A percentile compares a stretch with the other conserved stretches of the same genome.
phyloP scores from a whole-genome alignment of 2,113 vertebrate genomes.

The Glaucomys volans region DNA sequence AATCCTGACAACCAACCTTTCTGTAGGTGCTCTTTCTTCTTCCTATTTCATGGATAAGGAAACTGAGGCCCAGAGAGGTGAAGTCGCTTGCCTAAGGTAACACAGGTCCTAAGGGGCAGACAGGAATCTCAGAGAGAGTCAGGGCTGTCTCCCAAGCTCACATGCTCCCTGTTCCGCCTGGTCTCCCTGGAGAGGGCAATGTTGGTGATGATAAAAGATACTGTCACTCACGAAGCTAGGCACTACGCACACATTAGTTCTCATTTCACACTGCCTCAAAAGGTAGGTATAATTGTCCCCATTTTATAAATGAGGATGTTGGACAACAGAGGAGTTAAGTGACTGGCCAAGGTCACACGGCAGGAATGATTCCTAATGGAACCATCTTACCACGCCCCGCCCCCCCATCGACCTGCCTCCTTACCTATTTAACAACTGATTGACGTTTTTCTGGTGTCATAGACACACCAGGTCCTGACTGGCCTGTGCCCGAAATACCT shows the following conservation, averaged over 20 bases:
- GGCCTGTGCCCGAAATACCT: fast-evolving
- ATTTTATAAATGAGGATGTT: not conserved
- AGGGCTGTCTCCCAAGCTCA: not conserved
- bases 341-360: fast-evolving
- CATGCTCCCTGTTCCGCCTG: fast-evolving
- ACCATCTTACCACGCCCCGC: not conserved
- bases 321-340: not conserved
- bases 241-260: not conserved
- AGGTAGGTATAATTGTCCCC: not conserved
- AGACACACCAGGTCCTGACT: too few relatives aligned
- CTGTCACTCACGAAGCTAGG: not conserved
- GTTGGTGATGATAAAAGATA: not conserved
- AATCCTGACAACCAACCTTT: not conserved
- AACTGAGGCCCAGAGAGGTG: not conserved
- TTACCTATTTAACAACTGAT: too few relatives aligned
- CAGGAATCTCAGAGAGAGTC: not conserved
- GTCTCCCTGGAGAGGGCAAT: not conserved
- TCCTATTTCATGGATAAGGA: not conserved
- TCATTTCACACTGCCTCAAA: not conserved
- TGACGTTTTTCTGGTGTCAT: fast-evolving
- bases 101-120: not conserved
- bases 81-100: not conserved
- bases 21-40: not conserved
- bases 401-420: not conserved
- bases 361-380: not conserved